phyloP scores from a whole-genome alignment of 2,113 vertebrate genomes.

The Mastomys natalensis region DNA sequence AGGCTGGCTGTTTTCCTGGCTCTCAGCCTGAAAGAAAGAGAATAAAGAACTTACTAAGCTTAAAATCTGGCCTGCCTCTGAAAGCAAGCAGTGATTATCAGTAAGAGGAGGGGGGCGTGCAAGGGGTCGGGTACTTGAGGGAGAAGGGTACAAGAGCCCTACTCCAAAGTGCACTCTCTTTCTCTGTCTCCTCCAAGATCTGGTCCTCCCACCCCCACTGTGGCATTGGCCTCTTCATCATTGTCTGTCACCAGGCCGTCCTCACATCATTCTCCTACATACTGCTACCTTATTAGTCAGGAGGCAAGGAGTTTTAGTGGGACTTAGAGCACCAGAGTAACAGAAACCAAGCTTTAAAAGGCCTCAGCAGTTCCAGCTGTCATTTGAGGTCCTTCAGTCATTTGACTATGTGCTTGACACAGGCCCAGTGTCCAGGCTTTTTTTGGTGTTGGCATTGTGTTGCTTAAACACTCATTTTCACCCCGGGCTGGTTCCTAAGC shows the following conservation, averaged over 20 bases:
- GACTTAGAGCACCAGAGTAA: not conserved
- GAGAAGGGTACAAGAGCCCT: not conserved
- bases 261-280: not conserved
- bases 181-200: not conserved
- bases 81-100: not conserved
- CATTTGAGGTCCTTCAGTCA: not conserved
- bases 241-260: not conserved
- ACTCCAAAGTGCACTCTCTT: rapidly evolving
- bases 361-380: not conserved
- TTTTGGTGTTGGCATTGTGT: not conserved
- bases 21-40: not conserved
- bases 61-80: not conserved
- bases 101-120: no score
- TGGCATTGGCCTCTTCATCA: not conserved
- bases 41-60: not conserved
- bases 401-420: rapidly evolving
- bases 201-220: not conserved
- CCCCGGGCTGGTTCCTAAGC: not conserved
- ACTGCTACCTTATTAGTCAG: not conserved
- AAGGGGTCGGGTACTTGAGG: rapidly evolving
- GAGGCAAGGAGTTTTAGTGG: not conserved
- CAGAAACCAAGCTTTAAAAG: not conserved
- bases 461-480: not conserved
- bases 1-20: not conserved
- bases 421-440: not conserved